Evolutionary conservation across 2,113 vertebrate species (phyloP), one percentile per base, ranked within the genome.

Genomic region (Phalacrocorax brasilianus): DNA sequence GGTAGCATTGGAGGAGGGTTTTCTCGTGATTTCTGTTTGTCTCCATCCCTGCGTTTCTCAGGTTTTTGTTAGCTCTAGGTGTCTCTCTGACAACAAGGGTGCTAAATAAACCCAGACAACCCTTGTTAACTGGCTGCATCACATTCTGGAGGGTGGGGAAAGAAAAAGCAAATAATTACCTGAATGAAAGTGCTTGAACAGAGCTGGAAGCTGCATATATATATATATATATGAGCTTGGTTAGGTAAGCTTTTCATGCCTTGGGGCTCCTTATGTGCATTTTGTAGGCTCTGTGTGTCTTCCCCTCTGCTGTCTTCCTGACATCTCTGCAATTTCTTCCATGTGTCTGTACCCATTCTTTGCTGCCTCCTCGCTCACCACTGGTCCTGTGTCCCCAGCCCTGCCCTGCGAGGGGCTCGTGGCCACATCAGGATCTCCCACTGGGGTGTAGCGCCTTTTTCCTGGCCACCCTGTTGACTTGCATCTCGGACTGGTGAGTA

Each of bases 371-470:
- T 44, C 33, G 24, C 11, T 45, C 11, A 1, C 22, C 14, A 1
- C 9, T 2, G 5, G 30, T n/a, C 17, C 47, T 53, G 44, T 33
- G 59, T 15, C 15, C 28, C 8, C 33, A 35, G 1, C 9, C 4
- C 8, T 8, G 30, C 35, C 26, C 32, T 56, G 50, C 0, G 0
- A 59, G 49, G 44, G 27, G n/a, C 11, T 76, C 5, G 1, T 0
- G 5, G 53, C n/a, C 63, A 14, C 6, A 12, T 18, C 70, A 23
- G 74, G 4, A 9, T 40, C 3, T 53, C 44, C 11, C 33, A 4
- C 8, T 6, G 35, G 52, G 35, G 9, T 49, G 40, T 45, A 45
- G 50, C 7, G 21, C 55, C 45, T 45, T 28, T 18, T 16, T 42
- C 68, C 44, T 68, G 71, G 16, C 17, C 38, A 28, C 24, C 15